phyloP scores from a whole-genome alignment of 2,797 vertebrate species.

The Anniella stebbinsi region DNA sequence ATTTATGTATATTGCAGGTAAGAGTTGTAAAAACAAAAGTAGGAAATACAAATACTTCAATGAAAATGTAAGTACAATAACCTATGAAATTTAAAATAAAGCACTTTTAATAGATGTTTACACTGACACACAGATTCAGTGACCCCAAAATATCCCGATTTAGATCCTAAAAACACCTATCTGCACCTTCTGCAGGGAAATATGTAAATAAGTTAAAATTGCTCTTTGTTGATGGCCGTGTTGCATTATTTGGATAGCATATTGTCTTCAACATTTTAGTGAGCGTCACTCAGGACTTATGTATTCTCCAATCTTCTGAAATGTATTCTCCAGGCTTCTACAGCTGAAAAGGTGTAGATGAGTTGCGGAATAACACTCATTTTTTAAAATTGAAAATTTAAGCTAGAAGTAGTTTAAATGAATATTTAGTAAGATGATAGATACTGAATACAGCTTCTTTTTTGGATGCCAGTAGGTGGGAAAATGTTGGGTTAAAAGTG shows the following conservation, averaged over 20 bases:
- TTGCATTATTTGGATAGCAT: not conserved
- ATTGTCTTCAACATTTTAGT: not conserved
- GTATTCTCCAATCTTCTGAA: not conserved
- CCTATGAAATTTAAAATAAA: no score
- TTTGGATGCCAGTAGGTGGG: not conserved
- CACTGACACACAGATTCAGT: not conserved
- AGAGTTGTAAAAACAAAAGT: not conserved
- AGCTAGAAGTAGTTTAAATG: not conserved
- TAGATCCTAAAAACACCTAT: not conserved
- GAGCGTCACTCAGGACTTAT: not conserved
- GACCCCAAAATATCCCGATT: not conserved
- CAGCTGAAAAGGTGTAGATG: not conserved
- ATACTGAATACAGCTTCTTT: not conserved
- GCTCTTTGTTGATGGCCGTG: not conserved
- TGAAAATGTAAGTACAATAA: not conserved
- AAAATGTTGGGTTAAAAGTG: not conserved
- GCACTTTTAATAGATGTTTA: no score
- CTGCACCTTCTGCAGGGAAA: not conserved
- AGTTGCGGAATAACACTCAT: not conserved
- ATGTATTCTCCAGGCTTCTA: not conserved
- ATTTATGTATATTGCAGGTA: not conserved
- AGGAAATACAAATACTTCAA: not conserved
- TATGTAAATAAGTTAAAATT: no score
- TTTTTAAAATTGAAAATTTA: not conserved
- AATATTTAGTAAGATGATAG: not conserved